Conservation (phyloP, 2,113 vertebrate species). For the Mola mola region DNA sequence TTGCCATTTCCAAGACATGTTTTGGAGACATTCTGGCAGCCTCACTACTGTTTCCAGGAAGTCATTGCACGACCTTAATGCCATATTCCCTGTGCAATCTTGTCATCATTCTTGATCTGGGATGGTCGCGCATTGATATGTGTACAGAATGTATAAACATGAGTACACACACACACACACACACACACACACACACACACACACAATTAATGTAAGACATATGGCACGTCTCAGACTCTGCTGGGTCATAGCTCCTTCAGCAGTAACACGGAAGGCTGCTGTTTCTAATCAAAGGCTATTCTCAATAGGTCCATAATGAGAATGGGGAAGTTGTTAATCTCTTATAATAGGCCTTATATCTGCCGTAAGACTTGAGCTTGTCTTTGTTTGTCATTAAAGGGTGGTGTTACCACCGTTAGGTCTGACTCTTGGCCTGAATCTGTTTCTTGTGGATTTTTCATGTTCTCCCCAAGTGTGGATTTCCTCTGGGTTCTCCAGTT, state of each 20-base stretch:
- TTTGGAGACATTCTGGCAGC: conserved; percentile 35
- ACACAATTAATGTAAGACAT: conserved; percentile 58
- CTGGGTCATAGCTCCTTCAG: conserved; percentile 45
- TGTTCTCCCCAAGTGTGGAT: conserved; percentile 58
- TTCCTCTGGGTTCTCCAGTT: conserved; percentile 59
- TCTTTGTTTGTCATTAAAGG: conserved; percentile 30
- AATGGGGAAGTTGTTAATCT: conserved; percentile 15
- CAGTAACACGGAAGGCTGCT: conserved; percentile 36
- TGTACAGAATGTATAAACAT: conserved; percentile 6
- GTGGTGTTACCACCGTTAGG: conserved; percentile 22
- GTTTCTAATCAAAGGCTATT: conserved; percentile 47
- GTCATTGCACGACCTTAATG: conserved; percentile 1
- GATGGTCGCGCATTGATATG: not conserved
- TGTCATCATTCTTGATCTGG: conserved; percentile 18
- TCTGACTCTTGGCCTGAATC: conserved; percentile 28
- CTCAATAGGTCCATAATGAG: not conserved
- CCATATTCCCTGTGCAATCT: conserved; percentile 9
- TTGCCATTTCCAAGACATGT: conserved; percentile 28
- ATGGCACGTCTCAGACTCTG: conserved; percentile 25
- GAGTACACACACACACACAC: not conserved
- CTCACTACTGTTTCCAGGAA: conserved; percentile 12
- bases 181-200: not conserved
- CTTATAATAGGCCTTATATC: conserved; percentile 12
- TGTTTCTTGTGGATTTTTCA: conserved; percentile 43
- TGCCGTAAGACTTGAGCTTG: conserved; percentile 3